A percentile compares a stretch with the other conserved stretches of the same genome.
Evolutionary conservation across 2,113 vertebrate genomes (phyloP).

Genomic region (Thamnaconus septentrionalis): DNA sequence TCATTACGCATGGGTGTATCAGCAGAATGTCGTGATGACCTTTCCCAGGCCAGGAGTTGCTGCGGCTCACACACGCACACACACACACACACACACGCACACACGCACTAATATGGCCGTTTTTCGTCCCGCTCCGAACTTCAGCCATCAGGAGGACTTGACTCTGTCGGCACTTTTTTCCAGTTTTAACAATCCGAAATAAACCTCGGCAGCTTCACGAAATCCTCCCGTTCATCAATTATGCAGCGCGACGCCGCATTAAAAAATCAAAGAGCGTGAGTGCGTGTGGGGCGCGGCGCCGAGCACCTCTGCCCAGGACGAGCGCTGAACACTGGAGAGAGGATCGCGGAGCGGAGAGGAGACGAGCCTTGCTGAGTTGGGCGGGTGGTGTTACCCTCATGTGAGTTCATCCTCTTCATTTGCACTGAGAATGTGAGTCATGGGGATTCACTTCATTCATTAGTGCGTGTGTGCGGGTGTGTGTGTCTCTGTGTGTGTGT

Average conservation of each 20-base stretch:
- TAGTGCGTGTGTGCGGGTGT: conserved; percentile 24
- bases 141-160: no score
- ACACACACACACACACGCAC: neutral
- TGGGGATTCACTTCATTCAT: conserved; percentile 43
- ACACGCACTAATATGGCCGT: neutral
- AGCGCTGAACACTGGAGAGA: neutral
- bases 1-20: conserved; percentile 27
- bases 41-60: conserved; percentile 40
- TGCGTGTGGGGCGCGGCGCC: neutral
- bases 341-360: neutral
- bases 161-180: no score
- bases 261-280: conserved; percentile 1
- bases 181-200: no score
- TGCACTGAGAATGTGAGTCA: conserved; percentile 29
- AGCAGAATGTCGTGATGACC: conserved; percentile 34
- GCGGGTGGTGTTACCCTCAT: conserved; percentile 48
- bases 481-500: neutral
- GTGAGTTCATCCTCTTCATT: conserved; percentile 47
- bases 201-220: no score
- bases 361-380: conserved; percentile 10
- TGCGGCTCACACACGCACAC: neutral
- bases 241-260: neutral
- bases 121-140: neutral
- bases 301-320: neutral
- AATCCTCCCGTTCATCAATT: neutral